Conservation (phyloP, 1,140 invertebrate species). For the Meloidogyne hapla region DNA sequence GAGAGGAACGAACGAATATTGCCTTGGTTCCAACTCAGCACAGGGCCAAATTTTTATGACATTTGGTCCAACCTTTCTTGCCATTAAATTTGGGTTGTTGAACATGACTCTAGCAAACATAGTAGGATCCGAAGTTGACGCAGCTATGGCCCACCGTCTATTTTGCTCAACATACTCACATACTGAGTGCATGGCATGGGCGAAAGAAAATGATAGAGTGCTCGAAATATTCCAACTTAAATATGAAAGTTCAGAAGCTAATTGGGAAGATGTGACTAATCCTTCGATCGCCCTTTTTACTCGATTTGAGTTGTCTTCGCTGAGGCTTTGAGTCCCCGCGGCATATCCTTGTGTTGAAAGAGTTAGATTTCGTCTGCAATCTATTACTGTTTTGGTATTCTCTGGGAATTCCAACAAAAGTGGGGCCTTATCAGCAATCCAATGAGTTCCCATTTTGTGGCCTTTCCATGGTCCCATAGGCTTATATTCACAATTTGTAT, state of each 20-base stretch:
- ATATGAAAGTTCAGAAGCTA: background rate
- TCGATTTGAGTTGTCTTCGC: background rate
- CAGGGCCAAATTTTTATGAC: slow-evolving; percentile 15
- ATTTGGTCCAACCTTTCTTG: background rate
- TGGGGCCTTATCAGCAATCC: background rate
- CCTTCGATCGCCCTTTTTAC: background rate
- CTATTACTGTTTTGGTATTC: background rate
- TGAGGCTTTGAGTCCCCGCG: background rate
- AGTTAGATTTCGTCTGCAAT: background rate
- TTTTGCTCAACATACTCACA: slow-evolving; percentile 12
- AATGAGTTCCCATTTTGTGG: background rate
- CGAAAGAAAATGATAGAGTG: background rate
- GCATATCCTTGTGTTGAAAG: background rate
- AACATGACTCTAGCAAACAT: background rate
- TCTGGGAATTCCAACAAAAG: background rate
- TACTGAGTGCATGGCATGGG: background rate
- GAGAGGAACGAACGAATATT: slow-evolving; percentile 13
- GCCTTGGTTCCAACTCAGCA: background rate
- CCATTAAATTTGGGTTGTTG: background rate
- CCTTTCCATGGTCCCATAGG: slow-evolving; percentile 1
- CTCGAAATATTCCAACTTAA: slow-evolving; percentile 5
- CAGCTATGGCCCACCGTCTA: background rate
- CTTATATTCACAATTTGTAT: slow-evolving; percentile 3
- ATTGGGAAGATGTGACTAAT: slow-evolving; percentile 1
- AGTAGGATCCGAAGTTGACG: slow-evolving; percentile 3